A percentile compares a stretch with the other conserved stretches of the same genome.
phyloP scores from a whole-genome alignment of 1,140 invertebrate species.

The Armadillidium nasatum region DNA sequence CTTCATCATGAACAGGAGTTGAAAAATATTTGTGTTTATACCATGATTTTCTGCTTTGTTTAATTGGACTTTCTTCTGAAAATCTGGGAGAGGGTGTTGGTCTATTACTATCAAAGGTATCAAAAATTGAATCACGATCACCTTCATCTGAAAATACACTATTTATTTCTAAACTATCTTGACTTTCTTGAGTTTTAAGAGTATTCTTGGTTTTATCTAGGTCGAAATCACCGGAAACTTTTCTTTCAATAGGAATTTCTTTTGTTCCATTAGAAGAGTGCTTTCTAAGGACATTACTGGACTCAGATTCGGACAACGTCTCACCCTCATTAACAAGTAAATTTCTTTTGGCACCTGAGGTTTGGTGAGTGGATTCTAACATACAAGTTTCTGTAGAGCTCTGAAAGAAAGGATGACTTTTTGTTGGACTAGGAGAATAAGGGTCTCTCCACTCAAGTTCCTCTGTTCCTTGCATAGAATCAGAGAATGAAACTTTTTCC shows the following conservation, averaged over 20 bases:
- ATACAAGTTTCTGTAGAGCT: constrained; percentile 27
- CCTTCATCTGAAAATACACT: constrained; percentile 41
- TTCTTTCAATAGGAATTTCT: constrained; percentile 19
- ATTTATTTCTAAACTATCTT: constrained; percentile 39
- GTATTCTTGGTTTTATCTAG: constrained; percentile 28
- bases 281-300: constrained; percentile 19
- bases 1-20: constrained; percentile 41
- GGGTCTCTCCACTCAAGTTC: constrained; percentile 36
- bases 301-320: constrained; percentile 20
- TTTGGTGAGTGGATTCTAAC: constrained; percentile 26
- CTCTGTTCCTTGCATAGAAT: constrained; percentile 21
- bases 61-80: constrained; percentile 36
- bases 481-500: constrained; percentile 18
- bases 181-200: constrained; percentile 34
- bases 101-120: constrained; percentile 17
- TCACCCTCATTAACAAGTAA: constrained; percentile 34
- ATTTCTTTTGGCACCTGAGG: constrained; percentile 26
- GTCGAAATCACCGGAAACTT: constrained; percentile 31
- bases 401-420: constrained; percentile 20
- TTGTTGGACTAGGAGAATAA: constrained; percentile 32
- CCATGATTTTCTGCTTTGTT: constrained; percentile 38
- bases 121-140: constrained; percentile 24
- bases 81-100: constrained; percentile 34
- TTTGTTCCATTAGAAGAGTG: constrained; percentile 20
- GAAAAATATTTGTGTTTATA: constrained; percentile 42